Percentiles rank a stretch among this genome's conserved stretches.
Evolutionary conservation across 2,797 vertebrate species (phyloP).

Genomic region (Eospalax fontanierii): DNA sequence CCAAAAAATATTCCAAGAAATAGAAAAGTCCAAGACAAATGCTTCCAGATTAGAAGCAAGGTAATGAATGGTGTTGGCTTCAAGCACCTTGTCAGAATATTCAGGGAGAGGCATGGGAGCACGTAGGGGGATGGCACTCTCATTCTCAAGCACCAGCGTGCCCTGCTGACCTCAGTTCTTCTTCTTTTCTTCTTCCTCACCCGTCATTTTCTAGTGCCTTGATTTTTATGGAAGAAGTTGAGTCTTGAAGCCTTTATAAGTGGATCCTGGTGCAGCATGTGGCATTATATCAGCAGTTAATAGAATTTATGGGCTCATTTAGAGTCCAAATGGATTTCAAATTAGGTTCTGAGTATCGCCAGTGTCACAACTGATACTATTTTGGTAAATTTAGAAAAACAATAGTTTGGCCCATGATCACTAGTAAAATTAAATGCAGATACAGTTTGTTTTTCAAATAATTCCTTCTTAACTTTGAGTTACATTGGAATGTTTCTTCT

Average conservation of each 20-base stretch:
- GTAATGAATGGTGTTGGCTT: not conserved
- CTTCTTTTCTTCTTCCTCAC: not conserved
- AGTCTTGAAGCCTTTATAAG: not conserved
- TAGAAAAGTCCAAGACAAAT: constrained; percentile 50
- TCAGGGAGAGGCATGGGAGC: not conserved
- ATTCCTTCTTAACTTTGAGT: constrained; percentile 52
- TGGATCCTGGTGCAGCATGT: not conserved
- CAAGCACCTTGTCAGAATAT: not conserved
- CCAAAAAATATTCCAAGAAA: constrained; percentile 6
- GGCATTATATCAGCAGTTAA: constrained; percentile 21
- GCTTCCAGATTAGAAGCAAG: not conserved
- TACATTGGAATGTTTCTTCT: not conserved
- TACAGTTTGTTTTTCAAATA: constrained; percentile 59
- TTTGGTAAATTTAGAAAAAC: constrained; percentile 61
- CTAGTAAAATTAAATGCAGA: constrained; percentile 36
- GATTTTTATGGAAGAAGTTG: constrained; percentile 64
- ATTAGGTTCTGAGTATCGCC: constrained; percentile 44
- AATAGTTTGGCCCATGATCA: constrained; percentile 57
- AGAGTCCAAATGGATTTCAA: constrained; percentile 62
- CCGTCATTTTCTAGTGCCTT: constrained; percentile 39
- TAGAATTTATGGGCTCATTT: constrained; percentile 52
- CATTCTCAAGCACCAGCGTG: not conserved
- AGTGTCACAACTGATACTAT: constrained; percentile 46
- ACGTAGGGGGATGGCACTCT: not conserved
- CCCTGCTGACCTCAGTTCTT: not conserved